Evolutionary conservation across 2,113 vertebrate genomes (phyloP), one percentile per base, ranked within the genome.

Genomic region (Chionis minor): DNA sequence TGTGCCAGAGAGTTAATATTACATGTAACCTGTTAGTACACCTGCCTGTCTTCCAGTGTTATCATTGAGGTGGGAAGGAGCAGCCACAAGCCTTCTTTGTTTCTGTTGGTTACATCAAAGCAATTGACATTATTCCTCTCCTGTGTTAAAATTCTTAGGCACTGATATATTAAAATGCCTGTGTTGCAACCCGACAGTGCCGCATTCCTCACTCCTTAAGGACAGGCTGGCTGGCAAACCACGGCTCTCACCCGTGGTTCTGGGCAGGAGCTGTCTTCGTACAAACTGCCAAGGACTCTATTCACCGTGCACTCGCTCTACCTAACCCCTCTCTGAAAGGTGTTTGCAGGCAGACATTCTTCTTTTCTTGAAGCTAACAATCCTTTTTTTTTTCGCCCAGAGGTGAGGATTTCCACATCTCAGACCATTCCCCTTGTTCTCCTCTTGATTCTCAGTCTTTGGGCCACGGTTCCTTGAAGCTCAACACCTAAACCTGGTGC

Each of bases 201-300:
- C 0, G 0, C 17, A 6, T 61, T 87, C 47, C 59, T 89, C 1
- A 0, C 35, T 51, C 40, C 52, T 26, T 35, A 33, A 78, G 82
- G 65, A 33, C 45, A 33, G 52, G 22, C 40, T 44, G 65, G 15
- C 45, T 55, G 65, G 52, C 58, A 61, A 28, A 24, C 38, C 38
- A 38, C 38, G n/a, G 44, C 26, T 12, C 54, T 44, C 28, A 40
- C 17, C 15, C 0, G 1, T 33, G 52, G 38, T 47, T 66, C 66
- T n/a, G 65, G 66, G 45, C 59, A 44, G 30, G 73, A 84, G 45
- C 38, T 1, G 1, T 49, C n/a, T 73, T 72, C 0, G 0, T 52
- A 30, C 32, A 77, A 47, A 49, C 55, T 78, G 55, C 51, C 83
- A 10, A 32, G 90, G 35, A 26, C 22, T 28, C 49, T 59, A 35